Evolutionary conservation across 2,888 invertebrate species (phyloP).

Genomic region (Cyaniris semiargus): DNA sequence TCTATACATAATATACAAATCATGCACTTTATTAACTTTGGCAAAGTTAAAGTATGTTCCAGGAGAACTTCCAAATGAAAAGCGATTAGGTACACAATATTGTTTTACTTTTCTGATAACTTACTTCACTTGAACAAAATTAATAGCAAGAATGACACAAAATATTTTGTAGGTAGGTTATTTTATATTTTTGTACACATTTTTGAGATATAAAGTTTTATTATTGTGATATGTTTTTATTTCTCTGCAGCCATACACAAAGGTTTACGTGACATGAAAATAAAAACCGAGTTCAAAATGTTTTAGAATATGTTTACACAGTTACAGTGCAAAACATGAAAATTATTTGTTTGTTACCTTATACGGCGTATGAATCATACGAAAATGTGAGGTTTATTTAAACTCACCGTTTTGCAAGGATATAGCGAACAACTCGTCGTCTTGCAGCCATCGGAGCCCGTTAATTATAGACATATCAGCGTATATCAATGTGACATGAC

Average conservation of each 20-base stretch:
- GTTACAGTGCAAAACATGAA: not conserved
- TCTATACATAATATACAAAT: too few species aligned
- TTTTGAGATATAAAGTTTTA: not conserved
- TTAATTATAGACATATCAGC: slow-evolving; percentile 78
- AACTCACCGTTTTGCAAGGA: slow-evolving; percentile 74
- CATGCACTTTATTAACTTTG: not conserved
- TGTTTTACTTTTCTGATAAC: not conserved
- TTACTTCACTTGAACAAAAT: not conserved
- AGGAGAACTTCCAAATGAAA: not conserved
- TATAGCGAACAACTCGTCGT: slow-evolving; percentile 74
- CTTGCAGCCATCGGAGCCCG: slow-evolving; percentile 75
- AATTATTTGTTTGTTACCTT: not conserved
- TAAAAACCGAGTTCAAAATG: not conserved
- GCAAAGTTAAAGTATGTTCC: not conserved
- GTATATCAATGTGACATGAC: slow-evolving; percentile 69
- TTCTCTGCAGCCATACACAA: not conserved
- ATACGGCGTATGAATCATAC: slow-evolving; percentile 18
- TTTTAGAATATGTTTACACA: not conserved
- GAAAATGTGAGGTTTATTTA: not conserved
- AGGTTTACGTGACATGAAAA: not conserved
- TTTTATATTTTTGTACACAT: slow-evolving; percentile 1
- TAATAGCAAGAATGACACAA: not conserved
- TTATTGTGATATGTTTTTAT: slow-evolving; percentile 8
- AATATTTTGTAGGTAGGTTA: not conserved
- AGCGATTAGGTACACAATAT: not conserved